These are phyloP conservation scores for Agelas oroides DNA, from an alignment of 37 sponge, comb jelly and placozoan genomes.

Conservation along the genomic window DNA sequence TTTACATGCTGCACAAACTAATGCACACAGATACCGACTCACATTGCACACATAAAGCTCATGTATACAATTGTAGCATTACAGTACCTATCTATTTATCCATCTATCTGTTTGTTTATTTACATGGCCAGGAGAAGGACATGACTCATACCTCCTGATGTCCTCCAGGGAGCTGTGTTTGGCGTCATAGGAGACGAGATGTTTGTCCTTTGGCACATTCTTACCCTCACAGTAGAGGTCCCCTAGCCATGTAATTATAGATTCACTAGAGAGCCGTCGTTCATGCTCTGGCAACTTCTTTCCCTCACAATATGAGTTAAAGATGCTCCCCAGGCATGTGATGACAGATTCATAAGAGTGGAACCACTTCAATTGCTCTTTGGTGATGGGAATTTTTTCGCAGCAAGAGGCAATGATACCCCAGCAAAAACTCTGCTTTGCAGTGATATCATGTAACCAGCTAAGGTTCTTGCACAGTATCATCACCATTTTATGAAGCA, in stretches of 20 bases:
- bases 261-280: background rate
- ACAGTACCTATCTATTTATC: too few relatives aligned
- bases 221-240: too few relatives aligned
- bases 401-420: constrained; percentile 56
- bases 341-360: constrained; percentile 30
- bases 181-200: constrained; percentile 38
- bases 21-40: too few relatives aligned
- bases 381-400: constrained; percentile 24
- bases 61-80: too few relatives aligned
- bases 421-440: constrained; percentile 69
- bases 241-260: too few relatives aligned
- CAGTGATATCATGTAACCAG: constrained; percentile 40
- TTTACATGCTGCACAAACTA: too few relatives aligned
- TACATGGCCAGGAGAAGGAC: too few relatives aligned
- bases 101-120: background rate
- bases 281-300: constrained; percentile 22
- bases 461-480: constrained; percentile 18
- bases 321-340: constrained; percentile 32
- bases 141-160: constrained; percentile 6
- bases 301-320: constrained; percentile 33
- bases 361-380: constrained; percentile 57
- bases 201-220: too few relatives aligned
- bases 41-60: too few relatives aligned
- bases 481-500: constrained; percentile 24
- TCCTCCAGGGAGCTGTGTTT: constrained; percentile 14